Base-by-base conservation (phyloP, 2,888 invertebrate species). In the Euclidia mi region DNA sequence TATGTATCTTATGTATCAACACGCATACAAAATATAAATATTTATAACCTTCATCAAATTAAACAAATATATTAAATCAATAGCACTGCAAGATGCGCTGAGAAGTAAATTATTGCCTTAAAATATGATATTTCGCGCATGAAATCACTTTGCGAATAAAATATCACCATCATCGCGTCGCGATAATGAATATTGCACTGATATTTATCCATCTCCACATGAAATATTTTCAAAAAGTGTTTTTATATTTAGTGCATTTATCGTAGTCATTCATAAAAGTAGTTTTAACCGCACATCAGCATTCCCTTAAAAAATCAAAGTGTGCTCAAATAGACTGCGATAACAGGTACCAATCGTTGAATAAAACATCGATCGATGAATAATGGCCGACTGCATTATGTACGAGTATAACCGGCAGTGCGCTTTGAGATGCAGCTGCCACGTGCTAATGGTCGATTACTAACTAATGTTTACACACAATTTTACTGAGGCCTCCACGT, bases 301-400 rank as follows among this genome's bases (percentile, higher is more conserved):
- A 57, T 51, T 55, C 44, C 2, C 59, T 60, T 53, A 53, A 70
- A n/a, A 71, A 71, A 66, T 45, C 57, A 53, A 71, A 57, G 49
- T 56, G 53, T 49, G 25, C 17, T 35, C 57, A 63, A 63, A 65
- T 61, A 63, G 62, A 63, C 51, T 74, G 48, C 49, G 65, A 76
- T 81, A 76, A 67, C 57, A 51, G 61, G 40, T 53, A 58, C 58
- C 66, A 72, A 38, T 63, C 64, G 66, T 69, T 82, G 79, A 81
- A 82, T 82, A 79, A 81, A 76, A 73, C 81, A 82, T 81, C 56
- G 43, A 46, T 43, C 60, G 65, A 73, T 79, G 78, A 77, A 81
- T 81, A 81, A 81, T 81, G 76, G 65, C 66, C 70, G 61, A 57
- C 70, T 78, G 76, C 78, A 81, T 81, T 80, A 81, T 81, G 80